phyloP scores from a whole-genome alignment of 2,797 vertebrate species.

The Okamejei kenojei region DNA sequence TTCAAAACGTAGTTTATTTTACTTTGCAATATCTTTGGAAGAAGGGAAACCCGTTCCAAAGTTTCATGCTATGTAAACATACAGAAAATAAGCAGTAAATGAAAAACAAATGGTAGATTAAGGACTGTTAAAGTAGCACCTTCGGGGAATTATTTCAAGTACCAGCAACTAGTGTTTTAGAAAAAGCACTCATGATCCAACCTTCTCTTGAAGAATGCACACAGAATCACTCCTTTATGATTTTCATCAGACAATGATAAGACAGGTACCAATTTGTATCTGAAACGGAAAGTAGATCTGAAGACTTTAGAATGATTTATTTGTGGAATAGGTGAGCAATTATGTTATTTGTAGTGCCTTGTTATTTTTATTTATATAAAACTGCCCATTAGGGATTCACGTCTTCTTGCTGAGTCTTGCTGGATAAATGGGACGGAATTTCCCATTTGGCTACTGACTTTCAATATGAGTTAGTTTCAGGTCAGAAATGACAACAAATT shows the following conservation, averaged over 20 bases:
- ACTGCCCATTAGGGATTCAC: neutral
- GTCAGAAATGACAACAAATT: neutral
- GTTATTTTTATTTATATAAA: neutral
- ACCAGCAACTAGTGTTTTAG: neutral
- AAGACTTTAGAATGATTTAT: neutral
- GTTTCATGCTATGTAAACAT: neutral
- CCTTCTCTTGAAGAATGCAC: neutral
- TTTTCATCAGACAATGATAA: neutral
- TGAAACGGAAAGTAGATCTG: conserved; percentile 2
- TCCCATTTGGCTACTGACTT: neutral
- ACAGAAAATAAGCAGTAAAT: neutral
- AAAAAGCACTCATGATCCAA: neutral
- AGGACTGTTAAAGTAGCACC: neutral
- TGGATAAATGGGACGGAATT: neutral
- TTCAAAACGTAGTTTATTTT: neutral
- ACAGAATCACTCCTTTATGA: neutral
- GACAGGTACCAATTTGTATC: neutral
- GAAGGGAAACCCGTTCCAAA: neutral
- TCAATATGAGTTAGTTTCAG: neutral
- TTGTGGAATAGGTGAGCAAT: neutral
- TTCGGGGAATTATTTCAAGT: neutral
- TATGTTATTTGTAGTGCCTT: neutral
- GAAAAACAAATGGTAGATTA: neutral
- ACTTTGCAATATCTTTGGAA: neutral
- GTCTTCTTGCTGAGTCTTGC: neutral